Conservation (phyloP, 2,797 vertebrate species). For the Bufotes viridis region DNA sequence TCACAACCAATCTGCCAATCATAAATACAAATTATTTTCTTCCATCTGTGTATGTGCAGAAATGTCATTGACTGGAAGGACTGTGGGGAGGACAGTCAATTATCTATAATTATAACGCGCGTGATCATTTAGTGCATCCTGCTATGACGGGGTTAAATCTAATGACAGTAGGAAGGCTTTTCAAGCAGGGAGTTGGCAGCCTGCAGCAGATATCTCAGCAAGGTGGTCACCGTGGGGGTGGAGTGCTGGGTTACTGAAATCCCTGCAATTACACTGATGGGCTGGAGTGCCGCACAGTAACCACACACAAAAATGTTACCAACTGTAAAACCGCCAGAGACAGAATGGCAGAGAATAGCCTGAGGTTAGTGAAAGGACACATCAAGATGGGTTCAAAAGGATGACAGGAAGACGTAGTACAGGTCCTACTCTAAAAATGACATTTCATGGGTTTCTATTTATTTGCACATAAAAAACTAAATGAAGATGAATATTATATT, state of each 20-base stretch:
- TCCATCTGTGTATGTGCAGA: background rate
- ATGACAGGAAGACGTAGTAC: background rate
- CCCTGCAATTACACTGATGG: constrained; percentile 41
- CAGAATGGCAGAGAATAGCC: background rate
- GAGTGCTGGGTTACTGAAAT: constrained; percentile 6
- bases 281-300: background rate
- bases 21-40: background rate
- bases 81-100: background rate
- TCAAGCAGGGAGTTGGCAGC: background rate
- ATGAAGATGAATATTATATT: background rate
- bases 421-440: background rate
- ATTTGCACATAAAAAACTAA: background rate
- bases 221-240: constrained; percentile 20
- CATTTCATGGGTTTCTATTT: background rate
- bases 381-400: background rate
- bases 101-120: background rate
- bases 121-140: background rate
- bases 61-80: background rate
- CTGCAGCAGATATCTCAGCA: background rate
- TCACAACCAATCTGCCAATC: background rate
- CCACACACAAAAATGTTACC: constrained; percentile 5
- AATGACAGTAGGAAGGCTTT: background rate
- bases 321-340: background rate
- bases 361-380: constrained; percentile 8
- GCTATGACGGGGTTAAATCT: constrained; percentile 1